Conservation (phyloP, 2,888 invertebrate genomes). For the Troides helena region DNA sequence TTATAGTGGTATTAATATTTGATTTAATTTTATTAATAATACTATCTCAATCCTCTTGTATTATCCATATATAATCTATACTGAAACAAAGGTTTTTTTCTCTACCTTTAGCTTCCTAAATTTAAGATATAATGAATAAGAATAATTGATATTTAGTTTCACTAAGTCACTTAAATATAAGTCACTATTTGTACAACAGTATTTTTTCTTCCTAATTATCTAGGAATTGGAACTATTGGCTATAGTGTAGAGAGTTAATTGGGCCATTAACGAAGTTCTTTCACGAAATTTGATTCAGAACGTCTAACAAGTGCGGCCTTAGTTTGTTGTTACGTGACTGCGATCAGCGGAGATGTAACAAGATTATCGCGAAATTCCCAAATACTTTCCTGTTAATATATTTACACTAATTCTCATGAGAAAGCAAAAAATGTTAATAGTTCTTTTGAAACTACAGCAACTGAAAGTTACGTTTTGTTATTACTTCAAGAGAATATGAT, state of each 20-base stretch:
- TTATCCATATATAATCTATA: no score
- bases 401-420: conserved; percentile 9
- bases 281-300: conserved; percentile 25
- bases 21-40: no score
- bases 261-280: conserved; percentile 24
- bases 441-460: neutral
- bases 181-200: neutral
- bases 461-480: neutral
- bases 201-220: neutral
- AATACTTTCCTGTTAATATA: conserved; percentile 14
- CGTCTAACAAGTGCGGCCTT: conserved; percentile 24
- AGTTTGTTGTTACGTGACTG: conserved; percentile 20
- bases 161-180: no score
- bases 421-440: conserved; percentile 6
- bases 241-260: conserved; percentile 14
- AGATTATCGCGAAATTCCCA: conserved; percentile 23
- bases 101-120: no score
- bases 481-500: neutral
- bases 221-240: neutral
- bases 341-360: conserved; percentile 24
- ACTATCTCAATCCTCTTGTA: no score
- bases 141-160: no score
- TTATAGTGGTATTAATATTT: no score
- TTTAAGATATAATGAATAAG: no score
- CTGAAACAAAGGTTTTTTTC: no score